Base-by-base conservation (phyloP, 2,888 invertebrate genomes). In the Tromatobia lineatoria region DNA sequence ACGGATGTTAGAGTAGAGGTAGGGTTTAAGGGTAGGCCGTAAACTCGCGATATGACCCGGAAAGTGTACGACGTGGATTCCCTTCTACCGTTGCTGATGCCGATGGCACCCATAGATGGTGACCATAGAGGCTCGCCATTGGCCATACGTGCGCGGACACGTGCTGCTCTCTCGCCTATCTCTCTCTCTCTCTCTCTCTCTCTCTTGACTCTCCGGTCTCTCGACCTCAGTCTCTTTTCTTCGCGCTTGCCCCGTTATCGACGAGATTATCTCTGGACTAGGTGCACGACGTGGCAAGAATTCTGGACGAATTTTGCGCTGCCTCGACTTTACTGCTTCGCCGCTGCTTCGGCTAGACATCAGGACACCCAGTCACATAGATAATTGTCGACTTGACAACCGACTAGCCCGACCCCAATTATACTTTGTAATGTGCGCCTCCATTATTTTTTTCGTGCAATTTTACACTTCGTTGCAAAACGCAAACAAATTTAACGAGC, bases 11-110 rank as follows among this genome's bases (percentile, higher is more conserved):
- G 15, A 45, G 52, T n/a, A 15, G 0, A 15, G 57, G 38, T 45
- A 20, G n/a, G 61, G 25, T 67, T 79, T 75, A 75, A 83, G 86
- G 78, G 83, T 85, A 85, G 87, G 84, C 85, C 84, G 87, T 86
- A 78, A 85, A 86, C 83, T 77, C 76, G 81, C 76, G 76, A 81
- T 83, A 81, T 83, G 79, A 76, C 59, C 76, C 42, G 71, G 67
- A 78, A 85, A 77, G 81, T 81, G 81, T 69, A 73, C 81, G 80
- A 82, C 52, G 76, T 76, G 77, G 70, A 82, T 75, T 80, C 64
- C 52, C 7, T 59, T 67, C 77, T 20, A 13, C 88, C 85, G 88
- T 87, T 73, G 87, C 85, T 81, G 87, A 82, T 81, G 83, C 78
- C 76, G 80, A 85, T 83, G 84, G 76, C 83, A 66, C 34, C 67